phyloP scores from a whole-genome alignment of 1,140 invertebrate genomes.

The Acromyrmex echinatior region DNA sequence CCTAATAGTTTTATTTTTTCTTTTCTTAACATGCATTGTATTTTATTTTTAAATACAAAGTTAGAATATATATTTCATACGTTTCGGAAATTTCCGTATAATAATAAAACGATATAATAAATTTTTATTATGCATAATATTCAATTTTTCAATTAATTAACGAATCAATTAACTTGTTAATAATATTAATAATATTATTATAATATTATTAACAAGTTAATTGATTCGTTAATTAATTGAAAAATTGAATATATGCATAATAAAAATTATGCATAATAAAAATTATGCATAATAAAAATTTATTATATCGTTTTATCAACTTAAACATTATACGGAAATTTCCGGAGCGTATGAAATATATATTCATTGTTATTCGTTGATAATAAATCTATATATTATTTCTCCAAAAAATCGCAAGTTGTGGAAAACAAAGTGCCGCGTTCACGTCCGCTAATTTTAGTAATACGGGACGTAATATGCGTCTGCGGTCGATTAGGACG shows the following conservation, averaged over 20 bases:
- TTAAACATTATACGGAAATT: no score
- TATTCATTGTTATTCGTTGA: background rate
- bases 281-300: no score
- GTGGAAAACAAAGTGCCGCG: conserved; percentile 30
- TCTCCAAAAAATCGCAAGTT: background rate
- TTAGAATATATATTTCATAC: no score
- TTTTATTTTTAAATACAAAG: background rate
- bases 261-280: no score
- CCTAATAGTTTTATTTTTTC: conserved; percentile 17
- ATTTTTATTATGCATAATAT: background rate
- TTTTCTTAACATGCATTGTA: background rate
- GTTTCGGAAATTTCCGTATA: background rate
- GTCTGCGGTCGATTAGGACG: conserved; percentile 49
- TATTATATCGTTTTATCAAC: no score
- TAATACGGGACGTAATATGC: conserved; percentile 12
- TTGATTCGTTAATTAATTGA: no score
- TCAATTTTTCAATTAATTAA: background rate
- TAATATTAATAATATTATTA: background rate
- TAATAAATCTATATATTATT: background rate
- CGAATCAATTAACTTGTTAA: background rate
- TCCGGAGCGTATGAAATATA: background rate
- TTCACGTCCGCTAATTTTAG: conserved; percentile 43
- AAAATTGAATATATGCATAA: no score
- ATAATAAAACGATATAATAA: background rate
- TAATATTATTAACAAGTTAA: no score